Base-by-base conservation (phyloP, 2,797 vertebrate genomes). In the Limnodromus scolopaceus region DNA sequence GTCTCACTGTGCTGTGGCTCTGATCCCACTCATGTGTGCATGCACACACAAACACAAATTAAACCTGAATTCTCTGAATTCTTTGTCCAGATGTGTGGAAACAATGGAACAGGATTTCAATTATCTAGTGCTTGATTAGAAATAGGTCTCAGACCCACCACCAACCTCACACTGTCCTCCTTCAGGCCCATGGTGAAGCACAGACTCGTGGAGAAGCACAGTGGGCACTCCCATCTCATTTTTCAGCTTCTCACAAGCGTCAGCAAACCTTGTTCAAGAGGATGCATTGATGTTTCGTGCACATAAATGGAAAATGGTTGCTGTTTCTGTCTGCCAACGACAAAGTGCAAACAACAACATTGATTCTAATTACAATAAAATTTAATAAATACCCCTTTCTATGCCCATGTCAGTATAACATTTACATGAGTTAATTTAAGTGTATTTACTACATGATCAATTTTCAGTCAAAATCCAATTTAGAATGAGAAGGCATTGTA, bases 391-490 rank as follows among this genome's bases (percentile, higher is more conserved):
- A 43, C 6, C 2, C 10, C 4, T 69, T 92, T 84, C 68, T 85
- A 7, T 81, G 24, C 51, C 36, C 58, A 46, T 54, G 53, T 69
- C 77, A 71, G 12, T 48, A 41, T 48, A 77, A 85, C 32, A 60
- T 27, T 81, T 87, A 55, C 36, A 74, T n/a, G 18, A 83, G 6
- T 39, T 88, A 78, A 86, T 93, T 93, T 79, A 85, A 68, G 9
- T 66, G 28, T 61, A 16, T 91, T 96, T 92, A 72, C 2, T 32
- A 6, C 5, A 18, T 15, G 27, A 88, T 82, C 60, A 71, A 39
- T 96, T 91, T 95, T 84, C 39, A 81, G 24, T 64, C 18, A 83
- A 76, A 91, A 91, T 54, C 30, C 10, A 57, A 32, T 55, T 57
- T 93, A 64, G 45, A 79, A 77, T 54, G 14, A 66, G 25, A 54